Evolutionary conservation across 2,797 vertebrate genomes (phyloP).

Genomic region (Salmo trutta): DNA sequence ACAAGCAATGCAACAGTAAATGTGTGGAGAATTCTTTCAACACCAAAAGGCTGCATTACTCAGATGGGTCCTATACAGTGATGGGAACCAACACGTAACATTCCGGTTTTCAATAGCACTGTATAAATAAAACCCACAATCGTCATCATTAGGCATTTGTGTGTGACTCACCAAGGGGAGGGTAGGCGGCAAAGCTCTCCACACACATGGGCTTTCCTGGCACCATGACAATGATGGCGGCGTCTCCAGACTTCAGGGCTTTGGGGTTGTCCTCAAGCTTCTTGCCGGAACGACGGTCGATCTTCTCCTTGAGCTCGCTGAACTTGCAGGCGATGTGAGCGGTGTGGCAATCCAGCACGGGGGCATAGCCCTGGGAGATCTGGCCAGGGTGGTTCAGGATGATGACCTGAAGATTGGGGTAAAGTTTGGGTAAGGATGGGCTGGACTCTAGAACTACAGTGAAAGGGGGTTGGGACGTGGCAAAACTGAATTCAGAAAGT

Average conservation of each 20-base stretch:
- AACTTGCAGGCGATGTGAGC: constrained; percentile 87
- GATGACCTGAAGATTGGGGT: not conserved
- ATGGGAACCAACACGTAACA: not conserved
- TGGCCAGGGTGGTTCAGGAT: not conserved
- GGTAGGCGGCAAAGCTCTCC: not conserved
- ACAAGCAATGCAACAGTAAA: no score
- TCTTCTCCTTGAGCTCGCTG: not conserved
- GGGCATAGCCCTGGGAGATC: constrained; percentile 74
- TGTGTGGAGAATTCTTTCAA: no score
- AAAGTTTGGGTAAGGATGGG: not conserved
- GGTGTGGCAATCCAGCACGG: constrained; percentile 88
- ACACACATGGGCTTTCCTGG: not conserved
- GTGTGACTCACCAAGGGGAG: constrained; percentile 40
- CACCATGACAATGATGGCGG: not conserved
- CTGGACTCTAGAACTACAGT: not conserved
- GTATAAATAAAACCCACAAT: not conserved
- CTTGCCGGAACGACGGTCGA: not conserved
- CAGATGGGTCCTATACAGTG: not conserved
- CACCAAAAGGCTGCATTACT: no score
- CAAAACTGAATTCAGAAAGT: not conserved
- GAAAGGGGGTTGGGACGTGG: not conserved
- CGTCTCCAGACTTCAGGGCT: not conserved
- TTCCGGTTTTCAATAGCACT: not conserved
- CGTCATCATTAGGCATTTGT: not conserved
- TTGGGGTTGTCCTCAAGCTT: constrained; percentile 57